Evolutionary conservation across 2,888 invertebrate species (phyloP), one percentile per base, ranked within the genome.

Genomic region (Cremastinae sp.): DNA sequence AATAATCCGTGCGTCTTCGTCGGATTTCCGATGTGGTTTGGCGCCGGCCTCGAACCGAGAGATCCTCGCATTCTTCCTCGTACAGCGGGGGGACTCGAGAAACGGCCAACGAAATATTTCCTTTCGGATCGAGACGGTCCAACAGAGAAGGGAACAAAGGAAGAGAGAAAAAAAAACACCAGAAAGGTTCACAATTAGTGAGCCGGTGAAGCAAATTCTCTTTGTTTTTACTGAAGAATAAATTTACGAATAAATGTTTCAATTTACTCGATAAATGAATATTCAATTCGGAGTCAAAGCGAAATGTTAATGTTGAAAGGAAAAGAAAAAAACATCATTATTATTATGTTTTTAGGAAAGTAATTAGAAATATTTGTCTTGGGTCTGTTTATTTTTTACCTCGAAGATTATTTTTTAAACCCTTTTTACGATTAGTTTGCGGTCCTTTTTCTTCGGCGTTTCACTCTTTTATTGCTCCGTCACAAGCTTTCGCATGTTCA

Each of bases 171-270:
- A n/a, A n/a, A 51, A 59, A 58, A 49, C 16, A 47, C 5, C 80
- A 79, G 77, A 61, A 37, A 77, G 81, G 81, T 85, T 82, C 79
- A 84, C 86, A 86, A 86, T 87, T 86, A 87, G 85, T 84, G 83
- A 83, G 85, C 86, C 85, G 81, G 70, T 20, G 35, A 59, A 43
- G 51, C 41, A 49, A 47, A 49, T 74, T 74, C 64, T 49, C 51
- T 5, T 51, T n/a, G 28, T 22, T 37, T n/a, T 9, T 45, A 37
- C 43, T 35, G 53, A 70, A 39, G 45, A 28, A 28, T 28, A 28
- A 28, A 28, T 28, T 28, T 28, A 5, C 2, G 28, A 28, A 28
- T 3, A 28, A 28, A 28, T 28, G 5, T 28, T 5, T 28, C 28
- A 28, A 28, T 28, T 28, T 5, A 28, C 5, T 3, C 28, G 2